Evolutionary conservation across 2,888 invertebrate genomes (phyloP), one percentile per base, ranked within the genome.

Genomic region (Cataglyphis altisquamis): DNA sequence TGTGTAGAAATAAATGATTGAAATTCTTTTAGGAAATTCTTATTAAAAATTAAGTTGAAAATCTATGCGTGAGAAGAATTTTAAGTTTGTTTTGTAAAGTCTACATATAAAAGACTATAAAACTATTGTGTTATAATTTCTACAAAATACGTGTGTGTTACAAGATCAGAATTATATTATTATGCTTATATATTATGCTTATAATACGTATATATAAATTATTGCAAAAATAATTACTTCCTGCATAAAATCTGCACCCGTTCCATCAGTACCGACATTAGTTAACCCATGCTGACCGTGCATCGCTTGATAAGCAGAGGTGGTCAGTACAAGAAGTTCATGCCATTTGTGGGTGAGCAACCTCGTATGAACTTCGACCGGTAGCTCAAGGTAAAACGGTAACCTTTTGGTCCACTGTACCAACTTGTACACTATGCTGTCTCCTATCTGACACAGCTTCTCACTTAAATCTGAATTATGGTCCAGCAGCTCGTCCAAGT

Each of bases 371-470:
- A 98, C 98, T 95, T 99, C 98, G 93, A 99, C 98, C 75, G 99
- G 99, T 91, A 99, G 97, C 95, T 99, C 98, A 95, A 97, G 96
- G 95, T 99, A 99, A 95, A 99, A 99, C 83, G 99, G 99, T 95
- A 99, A 96, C 95, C 98, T 97, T 95, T 99, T 99, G 93, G 99
- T 99, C 99, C 99, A 99, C 95, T 99, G 98, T 90, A 99, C 99
- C 96, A 99, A 97, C 96, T 99, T 99, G 96, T 98, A 98, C 83
- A 99, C 99, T 93, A 99, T 99, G 90, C 98, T 99, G 96, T 99
- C 99, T 75, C 99, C 99, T 94, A 99, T 98, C 95, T 98, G 98
- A 96, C 98, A 98, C 92, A 99, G 96, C 95, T 98, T 98, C 95
- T 98, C 98, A 93, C 97, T 98, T 93, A 98, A 97, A 95, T 98